phyloP scores from a whole-genome alignment of 2,113 vertebrate species.

The Heptranchias perlo region DNA sequence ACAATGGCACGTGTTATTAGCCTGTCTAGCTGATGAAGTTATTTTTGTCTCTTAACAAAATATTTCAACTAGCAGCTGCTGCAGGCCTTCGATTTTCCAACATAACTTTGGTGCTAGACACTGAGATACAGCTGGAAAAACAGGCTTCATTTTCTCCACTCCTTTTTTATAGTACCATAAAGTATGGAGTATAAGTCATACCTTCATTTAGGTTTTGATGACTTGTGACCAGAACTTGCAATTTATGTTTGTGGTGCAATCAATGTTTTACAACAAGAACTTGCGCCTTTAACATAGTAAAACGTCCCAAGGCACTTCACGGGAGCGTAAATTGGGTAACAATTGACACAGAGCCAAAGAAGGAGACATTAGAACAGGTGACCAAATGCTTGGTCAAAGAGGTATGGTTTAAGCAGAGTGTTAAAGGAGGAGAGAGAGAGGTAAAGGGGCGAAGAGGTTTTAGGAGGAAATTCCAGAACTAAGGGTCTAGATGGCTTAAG shows the following conservation, averaged over 20 bases:
- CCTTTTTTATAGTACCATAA: background rate
- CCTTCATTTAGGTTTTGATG: background rate
- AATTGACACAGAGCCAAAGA: too few species aligned
- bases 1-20: background rate
- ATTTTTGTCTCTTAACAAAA: conserved; percentile 25
- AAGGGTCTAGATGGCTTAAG: too few species aligned
- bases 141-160: background rate
- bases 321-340: too few species aligned
- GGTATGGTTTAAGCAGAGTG: too few species aligned
- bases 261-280: background rate
- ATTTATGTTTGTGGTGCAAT: background rate
- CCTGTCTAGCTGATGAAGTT: conserved; percentile 20
- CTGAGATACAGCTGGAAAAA: conserved; percentile 16
- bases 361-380: too few species aligned
- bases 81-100: background rate
- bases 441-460: too few species aligned
- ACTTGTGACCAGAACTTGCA: background rate
- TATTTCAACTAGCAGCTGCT: background rate
- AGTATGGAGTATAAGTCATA: background rate
- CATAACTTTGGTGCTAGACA: background rate
- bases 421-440: too few species aligned
- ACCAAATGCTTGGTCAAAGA: too few species aligned
- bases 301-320: too few species aligned
- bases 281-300: too few species aligned
- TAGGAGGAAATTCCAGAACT: too few species aligned